Evolutionary conservation across 2,888 invertebrate species (phyloP), one percentile per base, ranked within the genome.

Genomic region (Gonocerus acuteangulatus): DNA sequence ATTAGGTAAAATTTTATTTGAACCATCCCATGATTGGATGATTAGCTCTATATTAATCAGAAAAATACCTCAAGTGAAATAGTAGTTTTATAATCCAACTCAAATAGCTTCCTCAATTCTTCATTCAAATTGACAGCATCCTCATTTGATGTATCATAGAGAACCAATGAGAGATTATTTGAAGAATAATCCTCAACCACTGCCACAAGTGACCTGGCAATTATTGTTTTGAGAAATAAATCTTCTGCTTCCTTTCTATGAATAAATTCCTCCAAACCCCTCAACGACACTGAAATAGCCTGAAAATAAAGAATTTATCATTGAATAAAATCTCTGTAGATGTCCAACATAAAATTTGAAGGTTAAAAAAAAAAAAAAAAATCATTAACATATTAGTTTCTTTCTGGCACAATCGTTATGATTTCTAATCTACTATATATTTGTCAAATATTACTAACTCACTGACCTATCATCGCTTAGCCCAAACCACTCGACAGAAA

Each of bases 111-210:
- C 19, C 39, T 57, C 27, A 85, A 74, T 69, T 81, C 73, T 67
- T 80, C 77, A 73, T 85, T 85, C 60, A 85, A 74, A 72, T 85
- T 80, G 58, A 85, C 73, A 72, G 85, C 85, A 42, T 80, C 79
- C 36, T 76, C 75, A 34, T 81, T 80, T 39, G 80, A 78, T 7
- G 85, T 85, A 73, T 86, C 85, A 71, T 79, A 85, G 57, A 86
- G 77, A 32, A 81, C 77, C 54, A 82, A 77, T 48, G 80, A 78
- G 23, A 82, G 78, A 67, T 76, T 73, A 2, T 16, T 44, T 1
- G 52, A 73, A 1, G 70, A 69, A 3, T 67, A 66, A 19, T 63
- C 67, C 2, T 76, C 69, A 2, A 79, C 73, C 69, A 80, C 79
- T 11, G 81, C 82, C 65, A 83, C 81, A 60, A 84, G 77, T 64